Evolutionary conservation across 1,140 invertebrate species (phyloP).

Genomic region (Monochamus saltuarius): DNA sequence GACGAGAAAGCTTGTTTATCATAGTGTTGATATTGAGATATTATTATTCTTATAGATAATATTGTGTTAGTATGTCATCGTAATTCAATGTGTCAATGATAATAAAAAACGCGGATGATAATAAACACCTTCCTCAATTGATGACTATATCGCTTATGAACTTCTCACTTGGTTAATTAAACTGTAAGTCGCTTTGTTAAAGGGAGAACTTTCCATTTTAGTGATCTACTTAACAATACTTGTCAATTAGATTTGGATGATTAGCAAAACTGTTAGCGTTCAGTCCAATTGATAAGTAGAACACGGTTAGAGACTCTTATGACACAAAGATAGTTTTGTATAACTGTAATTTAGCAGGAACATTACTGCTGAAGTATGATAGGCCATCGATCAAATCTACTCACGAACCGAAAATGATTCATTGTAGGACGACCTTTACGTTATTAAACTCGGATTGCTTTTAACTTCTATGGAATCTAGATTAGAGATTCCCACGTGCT

Average conservation of each 20-base stretch:
- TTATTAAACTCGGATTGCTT: no score
- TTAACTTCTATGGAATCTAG: no score
- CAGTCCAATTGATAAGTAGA: constrained; percentile 36
- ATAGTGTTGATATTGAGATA: no score
- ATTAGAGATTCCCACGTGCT: no score
- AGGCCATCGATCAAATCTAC: constrained; percentile 1
- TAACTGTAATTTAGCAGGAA: constrained; percentile 12
- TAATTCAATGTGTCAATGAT: no score
- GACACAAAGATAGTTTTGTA: constrained; percentile 8
- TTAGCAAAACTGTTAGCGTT: constrained; percentile 29
- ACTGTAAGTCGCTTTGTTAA: constrained; percentile 3
- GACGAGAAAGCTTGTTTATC: no score
- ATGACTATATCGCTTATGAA: no score
- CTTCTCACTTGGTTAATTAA: not conserved
- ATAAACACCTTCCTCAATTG: no score
- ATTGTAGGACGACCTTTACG: constrained; percentile 5
- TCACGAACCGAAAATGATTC: constrained; percentile 3
- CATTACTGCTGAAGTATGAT: not conserved
- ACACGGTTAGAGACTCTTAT: constrained; percentile 19
- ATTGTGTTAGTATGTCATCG: no score
- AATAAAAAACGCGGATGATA: no score
- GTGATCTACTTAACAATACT: constrained; percentile 26
- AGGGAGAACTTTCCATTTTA: constrained; percentile 13
- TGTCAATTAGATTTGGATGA: constrained; percentile 32
- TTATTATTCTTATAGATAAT: no score